phyloP scores from a whole-genome alignment of 2,888 invertebrate genomes.

The Agelastica alni region DNA sequence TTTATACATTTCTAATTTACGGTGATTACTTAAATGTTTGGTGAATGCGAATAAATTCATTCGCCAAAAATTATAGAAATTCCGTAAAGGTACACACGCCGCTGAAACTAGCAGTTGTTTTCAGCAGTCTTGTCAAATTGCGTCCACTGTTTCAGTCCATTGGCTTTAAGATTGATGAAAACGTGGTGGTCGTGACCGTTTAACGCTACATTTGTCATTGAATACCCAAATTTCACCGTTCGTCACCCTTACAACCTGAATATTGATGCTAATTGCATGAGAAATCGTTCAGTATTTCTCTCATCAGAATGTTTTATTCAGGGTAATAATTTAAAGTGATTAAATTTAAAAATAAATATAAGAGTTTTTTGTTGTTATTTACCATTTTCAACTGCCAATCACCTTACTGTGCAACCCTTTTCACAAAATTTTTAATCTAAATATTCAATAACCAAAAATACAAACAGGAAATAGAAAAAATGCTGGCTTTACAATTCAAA shows the following conservation, averaged over 20 bases:
- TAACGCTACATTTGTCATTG: slow-evolving; percentile 27
- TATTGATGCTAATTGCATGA: slow-evolving; percentile 2
- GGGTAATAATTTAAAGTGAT: too few relatives aligned
- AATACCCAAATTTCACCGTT: slow-evolving; percentile 14
- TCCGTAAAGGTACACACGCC: neutral
- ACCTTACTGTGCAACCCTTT: too few relatives aligned
- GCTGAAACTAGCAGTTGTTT: slow-evolving; percentile 12
- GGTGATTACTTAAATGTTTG: neutral
- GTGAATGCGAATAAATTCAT: neutral
- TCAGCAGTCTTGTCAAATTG: slow-evolving; percentile 12
- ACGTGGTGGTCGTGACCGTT: slow-evolving; percentile 16
- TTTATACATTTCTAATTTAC: too few relatives aligned
- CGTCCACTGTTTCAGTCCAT: slow-evolving; percentile 21
- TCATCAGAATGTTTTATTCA: too few relatives aligned
- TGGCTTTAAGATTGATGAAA: slow-evolving; percentile 21
- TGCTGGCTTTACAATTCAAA: slow-evolving; percentile 12
- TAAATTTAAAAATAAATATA: too few relatives aligned
- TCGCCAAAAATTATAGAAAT: neutral
- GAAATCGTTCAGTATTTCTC: neutral
- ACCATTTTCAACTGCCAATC: too few relatives aligned
- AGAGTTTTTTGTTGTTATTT: too few relatives aligned
- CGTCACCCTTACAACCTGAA: slow-evolving; percentile 1
- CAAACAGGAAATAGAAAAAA: slow-evolving; percentile 3
- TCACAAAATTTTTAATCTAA: neutral
- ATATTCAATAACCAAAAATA: neutral